Base-by-base conservation (phyloP, 1,140 invertebrate genomes). In the Sarcophaga peregrina region DNA sequence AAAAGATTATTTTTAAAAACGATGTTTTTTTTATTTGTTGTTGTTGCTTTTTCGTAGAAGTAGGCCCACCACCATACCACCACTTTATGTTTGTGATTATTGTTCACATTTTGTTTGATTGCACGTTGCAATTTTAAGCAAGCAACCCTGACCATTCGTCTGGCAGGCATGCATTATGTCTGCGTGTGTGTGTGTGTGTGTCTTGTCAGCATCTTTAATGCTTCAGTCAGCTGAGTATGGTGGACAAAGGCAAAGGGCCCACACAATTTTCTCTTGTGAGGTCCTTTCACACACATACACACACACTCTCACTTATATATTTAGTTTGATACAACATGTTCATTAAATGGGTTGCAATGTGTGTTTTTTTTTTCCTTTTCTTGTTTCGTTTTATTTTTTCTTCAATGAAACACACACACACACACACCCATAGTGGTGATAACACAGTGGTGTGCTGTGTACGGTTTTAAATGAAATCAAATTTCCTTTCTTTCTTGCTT, bases 211-310 rank as follows among this genome's bases (percentile, higher is more conserved):
- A 37, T 37, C 25, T 37, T 37, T 37, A 4, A 4, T 2, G 25
- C 25, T 2, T 1, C 25, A 37, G 25, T 37, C 25, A 37, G 25
- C 25, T 37, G 25, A 37, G 25, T 37, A 4, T 37, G 4, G 25
- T 37, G 25, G 25, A 37, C 25, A 4, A 37, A 37, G 25, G 25
- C 25, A 37, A 37, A 37, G 10, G 13, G 54, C 54, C 54, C 54
- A 58, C 54, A 58, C 54, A 58, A n/a, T 58, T n/a, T 58, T n/a
- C 54, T 58, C 54, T 58, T 58, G 54, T 58, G 54, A 58, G 54
- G 54, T 58, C 54, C 54, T 58, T 58, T 58, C 15, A n/a, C 54
- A n/a, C n/a, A 58, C 54, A 58, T 13, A 58, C 54, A 58, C 52
- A 58, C 10, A 1, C 52, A 6, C 11, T 15, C 11, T 0, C 13